Conservation (phyloP, 2,888 invertebrate genomes). For the Steinernema carpocapsae region DNA sequence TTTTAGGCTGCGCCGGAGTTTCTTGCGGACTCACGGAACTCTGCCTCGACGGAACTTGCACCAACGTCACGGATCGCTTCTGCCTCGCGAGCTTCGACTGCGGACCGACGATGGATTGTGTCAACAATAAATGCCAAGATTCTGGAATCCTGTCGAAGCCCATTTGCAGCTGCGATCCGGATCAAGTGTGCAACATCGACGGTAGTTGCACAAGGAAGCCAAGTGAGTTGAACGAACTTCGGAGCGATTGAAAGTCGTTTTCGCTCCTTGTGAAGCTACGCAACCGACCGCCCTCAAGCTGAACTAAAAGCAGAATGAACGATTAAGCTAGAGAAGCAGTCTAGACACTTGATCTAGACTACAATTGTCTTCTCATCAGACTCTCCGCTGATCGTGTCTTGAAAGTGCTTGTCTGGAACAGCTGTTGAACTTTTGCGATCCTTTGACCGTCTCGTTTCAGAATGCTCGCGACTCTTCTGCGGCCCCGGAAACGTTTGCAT, state of each 20-base stretch:
- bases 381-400: too few species aligned
- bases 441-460: conserved; percentile 48
- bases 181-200: conserved; percentile 43
- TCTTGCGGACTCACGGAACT: conserved; percentile 56
- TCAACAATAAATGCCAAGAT: conserved; percentile 50
- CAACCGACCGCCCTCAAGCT: too few species aligned
- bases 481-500: conserved; percentile 48
- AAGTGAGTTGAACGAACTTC: conserved; percentile 38
- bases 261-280: too few species aligned
- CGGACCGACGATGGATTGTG: conserved; percentile 54
- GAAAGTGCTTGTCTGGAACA: too few species aligned
- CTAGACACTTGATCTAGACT: too few species aligned
- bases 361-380: too few species aligned
- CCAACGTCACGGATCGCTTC: conserved; percentile 52
- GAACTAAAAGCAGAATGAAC: background rate
- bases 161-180: conserved; percentile 47
- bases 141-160: conserved; percentile 7
- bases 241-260: too few species aligned
- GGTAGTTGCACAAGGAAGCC: conserved; percentile 28
- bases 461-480: conserved; percentile 55
- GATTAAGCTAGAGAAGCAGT: too few species aligned
- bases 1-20: conserved; percentile 56
- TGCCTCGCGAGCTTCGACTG: conserved; percentile 64
- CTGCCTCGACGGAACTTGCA: conserved; percentile 62
- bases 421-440: too few species aligned